These are phyloP conservation scores for Kradibia gibbosae DNA, from an alignment of 1,140 invertebrate genomes.

Conservation along the genomic window DNA sequence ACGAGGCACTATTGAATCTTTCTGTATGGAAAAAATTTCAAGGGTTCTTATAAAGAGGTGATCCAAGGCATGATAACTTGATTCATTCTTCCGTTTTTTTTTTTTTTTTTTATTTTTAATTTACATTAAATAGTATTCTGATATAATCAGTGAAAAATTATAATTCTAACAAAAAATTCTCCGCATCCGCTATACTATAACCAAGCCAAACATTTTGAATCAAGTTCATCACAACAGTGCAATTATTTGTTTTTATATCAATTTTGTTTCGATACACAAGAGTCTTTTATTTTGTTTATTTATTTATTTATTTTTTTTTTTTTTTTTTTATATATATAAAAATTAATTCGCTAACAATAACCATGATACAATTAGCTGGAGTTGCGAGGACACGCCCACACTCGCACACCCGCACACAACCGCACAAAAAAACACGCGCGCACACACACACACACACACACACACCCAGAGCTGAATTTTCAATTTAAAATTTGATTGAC, in stretches of 20 bases:
- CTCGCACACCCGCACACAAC: no score
- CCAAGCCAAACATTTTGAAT: conserved; percentile 59
- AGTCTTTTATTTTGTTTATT: neutral
- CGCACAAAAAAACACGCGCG: no score
- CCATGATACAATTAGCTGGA: no score
- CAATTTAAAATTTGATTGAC: no score
- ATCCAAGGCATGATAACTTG: conserved; percentile 58
- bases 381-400: no score
- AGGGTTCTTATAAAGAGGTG: conserved; percentile 68
- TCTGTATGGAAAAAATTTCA: conserved; percentile 69
- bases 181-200: conserved; percentile 62
- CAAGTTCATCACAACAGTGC: no score
- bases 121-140: neutral
- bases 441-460: no score
- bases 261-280: neutral
- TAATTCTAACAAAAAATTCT: conserved; percentile 36
- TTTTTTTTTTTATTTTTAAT: conserved; percentile 17
- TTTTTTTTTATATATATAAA: no score
- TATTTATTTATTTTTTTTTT: no score
- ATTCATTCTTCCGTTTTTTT: conserved; percentile 15
- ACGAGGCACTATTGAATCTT: conserved; percentile 68
- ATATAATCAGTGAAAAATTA: neutral
- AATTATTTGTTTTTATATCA: no score
- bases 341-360: no score
- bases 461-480: no score